A percentile compares a stretch with the other conserved stretches of the same genome.
Evolutionary conservation across 92 coral and sea anemone genomes (phyloP).

Genomic region (Hydrozoanthus gracilis): DNA sequence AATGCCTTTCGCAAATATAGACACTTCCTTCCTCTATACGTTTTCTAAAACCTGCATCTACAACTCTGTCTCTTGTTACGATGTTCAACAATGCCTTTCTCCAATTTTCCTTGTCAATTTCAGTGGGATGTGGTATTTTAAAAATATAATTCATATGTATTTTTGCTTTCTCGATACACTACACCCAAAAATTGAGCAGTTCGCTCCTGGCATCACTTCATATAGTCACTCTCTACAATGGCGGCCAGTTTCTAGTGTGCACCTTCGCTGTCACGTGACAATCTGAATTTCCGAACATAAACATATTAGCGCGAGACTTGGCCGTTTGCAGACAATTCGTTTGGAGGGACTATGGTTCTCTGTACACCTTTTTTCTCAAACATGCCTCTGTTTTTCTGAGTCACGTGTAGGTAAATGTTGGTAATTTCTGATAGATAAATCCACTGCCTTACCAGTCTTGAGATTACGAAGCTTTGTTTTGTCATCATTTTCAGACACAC

Average conservation of each 20-base stretch:
- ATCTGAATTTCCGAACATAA: too few species aligned
- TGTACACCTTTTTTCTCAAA: too few species aligned
- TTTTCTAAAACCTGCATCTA: constrained; percentile 43
- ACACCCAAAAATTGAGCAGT: constrained; percentile 47
- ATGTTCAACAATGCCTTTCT: constrained; percentile 38
- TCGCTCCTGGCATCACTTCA: too few species aligned
- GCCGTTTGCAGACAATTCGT: too few species aligned
- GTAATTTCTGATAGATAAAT: too few species aligned
- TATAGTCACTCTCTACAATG: neutral
- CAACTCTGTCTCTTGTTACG: constrained; percentile 49
- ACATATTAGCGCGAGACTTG: too few species aligned
- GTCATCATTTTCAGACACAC: neutral
- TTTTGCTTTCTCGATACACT: constrained; percentile 37
- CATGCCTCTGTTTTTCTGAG: too few species aligned
- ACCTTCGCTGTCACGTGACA: constrained; percentile 10
- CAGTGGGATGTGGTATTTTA: constrained; percentile 5
- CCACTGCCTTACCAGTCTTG: too few species aligned
- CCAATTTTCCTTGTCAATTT: constrained; percentile 45
- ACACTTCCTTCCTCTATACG: constrained; percentile 51
- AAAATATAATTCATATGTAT: constrained; percentile 36
- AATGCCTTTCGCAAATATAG: constrained; percentile 54
- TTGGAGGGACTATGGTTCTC: too few species aligned
- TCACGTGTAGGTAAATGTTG: too few species aligned
- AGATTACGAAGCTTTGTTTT: neutral
- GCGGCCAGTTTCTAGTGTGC: constrained; percentile 10